Conservation (phyloP, 2,113 vertebrate genomes). For the Eretmochelys imbricata region DNA sequence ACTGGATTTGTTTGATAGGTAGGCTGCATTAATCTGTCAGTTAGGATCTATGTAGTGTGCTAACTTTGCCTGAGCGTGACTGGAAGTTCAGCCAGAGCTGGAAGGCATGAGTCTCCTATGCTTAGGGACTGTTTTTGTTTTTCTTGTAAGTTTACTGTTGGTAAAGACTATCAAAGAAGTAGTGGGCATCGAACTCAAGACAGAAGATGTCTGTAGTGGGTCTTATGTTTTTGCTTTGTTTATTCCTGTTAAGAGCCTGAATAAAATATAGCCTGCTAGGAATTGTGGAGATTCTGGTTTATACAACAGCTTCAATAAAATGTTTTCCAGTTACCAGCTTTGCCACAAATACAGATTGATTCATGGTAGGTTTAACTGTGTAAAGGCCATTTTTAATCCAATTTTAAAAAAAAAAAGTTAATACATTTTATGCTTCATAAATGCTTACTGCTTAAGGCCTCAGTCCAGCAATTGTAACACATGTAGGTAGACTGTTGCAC, state of each 20-base stretch:
- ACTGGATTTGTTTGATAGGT: background rate
- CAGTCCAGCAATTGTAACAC: background rate
- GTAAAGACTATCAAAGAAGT: background rate
- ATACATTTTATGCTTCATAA: background rate
- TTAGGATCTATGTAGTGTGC: background rate
- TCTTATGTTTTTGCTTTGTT: background rate
- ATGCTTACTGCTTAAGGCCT: background rate
- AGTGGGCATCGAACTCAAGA: background rate
- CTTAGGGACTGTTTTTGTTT: background rate
- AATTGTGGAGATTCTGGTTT: background rate
- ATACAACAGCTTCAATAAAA: background rate
- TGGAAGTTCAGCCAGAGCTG: background rate
- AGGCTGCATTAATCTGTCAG: background rate
- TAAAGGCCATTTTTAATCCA: background rate
- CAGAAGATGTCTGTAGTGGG: background rate
- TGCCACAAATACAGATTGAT: background rate
- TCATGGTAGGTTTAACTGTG: background rate
- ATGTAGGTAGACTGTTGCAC: background rate
- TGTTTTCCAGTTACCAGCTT: background rate
- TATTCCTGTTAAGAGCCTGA: background rate
- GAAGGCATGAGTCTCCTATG: no score
- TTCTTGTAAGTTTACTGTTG: background rate
- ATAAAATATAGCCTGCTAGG: background rate
- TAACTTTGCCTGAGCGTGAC: background rate
- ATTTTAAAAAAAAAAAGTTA: background rate